Evolutionary conservation across 1,140 invertebrate genomes (phyloP).

Genomic region (Tetragonula clypearis): DNA sequence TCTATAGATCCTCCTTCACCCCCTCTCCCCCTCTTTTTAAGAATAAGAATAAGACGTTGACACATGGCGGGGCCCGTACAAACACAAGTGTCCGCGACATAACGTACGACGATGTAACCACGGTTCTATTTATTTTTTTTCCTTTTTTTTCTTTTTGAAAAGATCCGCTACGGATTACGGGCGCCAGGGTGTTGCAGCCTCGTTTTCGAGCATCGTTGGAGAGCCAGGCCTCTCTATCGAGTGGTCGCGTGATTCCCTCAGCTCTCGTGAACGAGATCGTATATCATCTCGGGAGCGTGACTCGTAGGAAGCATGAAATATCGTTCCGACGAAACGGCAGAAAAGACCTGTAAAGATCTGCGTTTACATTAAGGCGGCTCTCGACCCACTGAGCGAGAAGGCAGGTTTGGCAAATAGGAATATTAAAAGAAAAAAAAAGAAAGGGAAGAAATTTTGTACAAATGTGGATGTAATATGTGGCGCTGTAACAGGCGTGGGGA

Average conservation of each 20-base stretch:
- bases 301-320: background rate
- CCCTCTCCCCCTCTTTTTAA: conserved; percentile 32
- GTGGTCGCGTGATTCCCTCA: conserved; percentile 16
- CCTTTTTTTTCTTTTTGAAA: conserved; percentile 19
- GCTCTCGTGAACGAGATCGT: background rate
- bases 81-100: conserved; percentile 58
- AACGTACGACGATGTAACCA: conserved; percentile 65
- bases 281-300: conserved; percentile 32
- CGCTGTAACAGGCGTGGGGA: no score
- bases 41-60: conserved; percentile 80
- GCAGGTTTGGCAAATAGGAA: no score
- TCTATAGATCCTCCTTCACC: conserved; percentile 46
- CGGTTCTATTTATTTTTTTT: conserved; percentile 12
- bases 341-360: background rate
- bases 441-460: no score
- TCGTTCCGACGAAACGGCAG: background rate
- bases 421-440: no score
- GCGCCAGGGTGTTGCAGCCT: conserved; percentile 26
- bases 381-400: no score
- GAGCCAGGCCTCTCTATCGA: conserved; percentile 44
- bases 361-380: no score
- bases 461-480: no score
- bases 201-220: conserved; percentile 38
- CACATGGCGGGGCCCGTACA: conserved; percentile 67
- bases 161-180: conserved; percentile 60